Percentiles rank a stretch among this genome's conserved stretches.
Evolutionary conservation across 2,888 invertebrate species (phyloP).

Genomic region (Harpagoxenus sublaevis): DNA sequence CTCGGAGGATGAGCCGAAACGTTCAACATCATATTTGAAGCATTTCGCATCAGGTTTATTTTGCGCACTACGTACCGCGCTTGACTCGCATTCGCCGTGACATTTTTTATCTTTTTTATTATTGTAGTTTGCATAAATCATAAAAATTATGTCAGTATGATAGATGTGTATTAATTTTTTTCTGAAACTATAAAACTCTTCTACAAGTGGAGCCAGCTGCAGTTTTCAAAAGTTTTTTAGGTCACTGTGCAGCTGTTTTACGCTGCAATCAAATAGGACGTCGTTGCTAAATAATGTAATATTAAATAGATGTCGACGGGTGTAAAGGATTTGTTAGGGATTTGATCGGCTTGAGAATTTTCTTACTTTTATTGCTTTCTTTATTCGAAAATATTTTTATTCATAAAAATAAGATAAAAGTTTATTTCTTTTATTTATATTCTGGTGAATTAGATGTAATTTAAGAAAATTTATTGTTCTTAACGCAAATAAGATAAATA

Average conservation of each 20-base stretch:
- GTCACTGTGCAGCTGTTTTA: conserved; percentile 28
- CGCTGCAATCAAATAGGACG: not conserved
- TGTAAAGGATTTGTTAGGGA: conserved; percentile 22
- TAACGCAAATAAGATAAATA: no score
- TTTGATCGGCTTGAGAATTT: not conserved
- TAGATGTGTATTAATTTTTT: conserved; percentile 16
- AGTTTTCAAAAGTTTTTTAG: conserved; percentile 23
- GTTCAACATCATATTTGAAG: no score
- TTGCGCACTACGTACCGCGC: no score
- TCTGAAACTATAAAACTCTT: not conserved
- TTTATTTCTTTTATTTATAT: not conserved
- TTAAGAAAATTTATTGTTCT: no score
- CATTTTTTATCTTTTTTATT: no score
- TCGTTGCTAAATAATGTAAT: conserved; percentile 48
- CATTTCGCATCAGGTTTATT: no score
- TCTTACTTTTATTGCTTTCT: not conserved
- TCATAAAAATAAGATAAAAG: not conserved
- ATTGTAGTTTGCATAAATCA: not conserved
- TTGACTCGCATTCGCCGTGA: no score
- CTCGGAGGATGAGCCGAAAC: no score
- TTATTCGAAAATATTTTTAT: not conserved
- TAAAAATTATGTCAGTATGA: not conserved
- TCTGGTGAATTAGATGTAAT: not conserved
- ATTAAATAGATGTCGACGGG: conserved; percentile 9
- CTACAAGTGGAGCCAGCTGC: not conserved